A percentile compares a stretch with the other conserved stretches of the same genome.
These are phyloP conservation scores for Hypselothyrea guttata DNA, from an alignment of 2,888 invertebrate species.

Conservation along the genomic window DNA sequence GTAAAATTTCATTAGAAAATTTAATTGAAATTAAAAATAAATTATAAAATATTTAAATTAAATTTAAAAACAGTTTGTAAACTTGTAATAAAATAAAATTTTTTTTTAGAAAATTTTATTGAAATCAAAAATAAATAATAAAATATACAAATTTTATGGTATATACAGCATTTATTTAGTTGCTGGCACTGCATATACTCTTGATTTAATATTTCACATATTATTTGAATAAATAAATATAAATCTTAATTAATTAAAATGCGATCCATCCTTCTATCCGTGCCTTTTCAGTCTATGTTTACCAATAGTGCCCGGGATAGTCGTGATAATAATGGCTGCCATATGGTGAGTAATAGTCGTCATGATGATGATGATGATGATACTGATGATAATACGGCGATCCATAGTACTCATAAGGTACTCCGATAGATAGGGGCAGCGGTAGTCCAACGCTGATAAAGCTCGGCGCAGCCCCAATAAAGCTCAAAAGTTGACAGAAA, in stretches of 20 bases:
- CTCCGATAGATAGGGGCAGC: constrained; percentile 28
- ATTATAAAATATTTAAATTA: too few relatives aligned
- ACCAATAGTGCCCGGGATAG: constrained; percentile 23
- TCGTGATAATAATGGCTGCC: constrained; percentile 28
- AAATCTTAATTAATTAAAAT: not conserved
- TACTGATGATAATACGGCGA: constrained; percentile 19
- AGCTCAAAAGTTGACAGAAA: constrained; percentile 13
- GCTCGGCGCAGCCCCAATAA: constrained; percentile 28
- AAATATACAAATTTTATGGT: not conserved
- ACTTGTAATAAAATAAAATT: too few relatives aligned
- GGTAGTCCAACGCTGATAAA: constrained; percentile 30
- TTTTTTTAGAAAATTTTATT: too few relatives aligned
- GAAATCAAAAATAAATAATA: not conserved
- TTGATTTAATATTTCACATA: too few relatives aligned
- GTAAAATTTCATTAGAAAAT: too few relatives aligned
- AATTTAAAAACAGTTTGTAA: too few relatives aligned
- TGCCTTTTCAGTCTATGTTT: constrained; percentile 2
- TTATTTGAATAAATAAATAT: constrained; percentile 1
- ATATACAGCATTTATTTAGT: not conserved
- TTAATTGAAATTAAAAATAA: too few relatives aligned
- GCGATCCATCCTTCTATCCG: too few relatives aligned
- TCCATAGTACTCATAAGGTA: constrained; percentile 23
- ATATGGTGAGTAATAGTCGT: constrained; percentile 31
- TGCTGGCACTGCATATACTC: too few relatives aligned
- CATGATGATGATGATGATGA: constrained; percentile 32